These are phyloP conservation scores for Antennarius maculatus DNA, from an alignment of 2,797 vertebrate genomes.

Conservation along the genomic window DNA sequence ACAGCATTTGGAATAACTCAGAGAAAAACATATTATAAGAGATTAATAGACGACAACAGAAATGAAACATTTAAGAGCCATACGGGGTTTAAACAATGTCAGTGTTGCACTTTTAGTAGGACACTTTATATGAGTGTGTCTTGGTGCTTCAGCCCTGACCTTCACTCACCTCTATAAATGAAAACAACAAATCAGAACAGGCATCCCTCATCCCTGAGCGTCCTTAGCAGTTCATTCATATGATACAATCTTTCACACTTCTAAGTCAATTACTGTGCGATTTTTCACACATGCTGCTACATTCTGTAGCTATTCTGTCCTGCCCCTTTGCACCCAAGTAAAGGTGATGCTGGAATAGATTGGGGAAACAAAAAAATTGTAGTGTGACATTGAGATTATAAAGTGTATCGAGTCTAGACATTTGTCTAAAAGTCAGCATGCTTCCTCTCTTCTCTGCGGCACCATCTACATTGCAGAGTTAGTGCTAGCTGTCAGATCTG, in stretches of 20 bases:
- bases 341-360: neutral
- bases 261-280: too few relatives aligned
- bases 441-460: too few relatives aligned
- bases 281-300: neutral
- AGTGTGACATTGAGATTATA: too few relatives aligned
- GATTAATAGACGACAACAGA: slow-evolving; percentile 11
- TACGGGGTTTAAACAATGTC: slow-evolving; percentile 15
- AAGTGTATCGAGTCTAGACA: too few relatives aligned
- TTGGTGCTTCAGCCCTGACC: slow-evolving; percentile 24
- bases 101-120: neutral
- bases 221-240: slow-evolving; percentile 12
- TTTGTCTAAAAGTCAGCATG: too few relatives aligned
- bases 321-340: neutral
- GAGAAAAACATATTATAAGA: slow-evolving; percentile 6
- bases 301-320: too few relatives aligned
- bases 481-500: too few relatives aligned
- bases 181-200: slow-evolving; percentile 36
- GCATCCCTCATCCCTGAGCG: slow-evolving; percentile 1
- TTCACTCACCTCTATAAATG: slow-evolving; percentile 29
- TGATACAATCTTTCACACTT: neutral
- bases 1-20: slow-evolving; percentile 1
- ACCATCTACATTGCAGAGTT: too few relatives aligned
- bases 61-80: slow-evolving; percentile 7
- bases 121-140: neutral
- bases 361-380: too few relatives aligned